Percentiles rank a stretch among this genome's conserved stretches.
phyloP scores from a whole-genome alignment of 30 jellyfish, hydroid and myxozoan genomes.

The Clytia hemisphaerica region DNA sequence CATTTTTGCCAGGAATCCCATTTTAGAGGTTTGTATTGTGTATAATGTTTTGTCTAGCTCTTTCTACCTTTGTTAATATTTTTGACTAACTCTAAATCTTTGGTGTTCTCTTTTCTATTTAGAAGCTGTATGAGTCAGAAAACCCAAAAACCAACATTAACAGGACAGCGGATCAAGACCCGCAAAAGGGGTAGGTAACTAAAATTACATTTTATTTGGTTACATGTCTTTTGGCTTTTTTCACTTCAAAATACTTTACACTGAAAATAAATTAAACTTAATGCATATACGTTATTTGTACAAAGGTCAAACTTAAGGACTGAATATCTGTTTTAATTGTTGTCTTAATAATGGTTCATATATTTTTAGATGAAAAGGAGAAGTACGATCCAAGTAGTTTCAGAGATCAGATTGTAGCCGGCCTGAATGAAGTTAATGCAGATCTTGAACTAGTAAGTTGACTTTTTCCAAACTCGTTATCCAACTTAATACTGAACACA shows the following conservation, averaged over 20 bases:
- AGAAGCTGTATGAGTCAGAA: slow-evolving; percentile 96
- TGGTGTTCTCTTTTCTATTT: background rate
- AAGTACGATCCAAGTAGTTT: slow-evolving; percentile 92
- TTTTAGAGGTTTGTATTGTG: too few relatives aligned
- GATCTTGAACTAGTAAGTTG: slow-evolving; percentile 81
- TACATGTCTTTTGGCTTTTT: background rate
- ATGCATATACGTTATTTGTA: background rate
- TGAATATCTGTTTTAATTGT: background rate
- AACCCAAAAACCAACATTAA: slow-evolving; percentile 97
- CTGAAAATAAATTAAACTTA: background rate
- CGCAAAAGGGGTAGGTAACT: slow-evolving; percentile 87
- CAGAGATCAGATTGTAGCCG: slow-evolving; percentile 93
- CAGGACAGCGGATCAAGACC: slow-evolving; percentile 99
- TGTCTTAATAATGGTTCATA: background rate
- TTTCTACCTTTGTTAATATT: too few relatives aligned
- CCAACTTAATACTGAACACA: too few relatives aligned
- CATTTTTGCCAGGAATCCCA: too few relatives aligned
- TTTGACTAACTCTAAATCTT: too few relatives aligned
- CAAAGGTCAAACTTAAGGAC: background rate
- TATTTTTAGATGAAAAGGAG: slow-evolving; percentile 86
- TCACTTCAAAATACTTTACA: too few relatives aligned
- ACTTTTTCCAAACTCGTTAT: background rate
- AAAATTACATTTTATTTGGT: background rate
- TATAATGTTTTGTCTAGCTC: too few relatives aligned
- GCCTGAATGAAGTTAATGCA: slow-evolving; percentile 75